These are phyloP conservation scores for Acridotheres tristis DNA, from an alignment of 2,797 vertebrate species.

Conservation along the genomic window DNA sequence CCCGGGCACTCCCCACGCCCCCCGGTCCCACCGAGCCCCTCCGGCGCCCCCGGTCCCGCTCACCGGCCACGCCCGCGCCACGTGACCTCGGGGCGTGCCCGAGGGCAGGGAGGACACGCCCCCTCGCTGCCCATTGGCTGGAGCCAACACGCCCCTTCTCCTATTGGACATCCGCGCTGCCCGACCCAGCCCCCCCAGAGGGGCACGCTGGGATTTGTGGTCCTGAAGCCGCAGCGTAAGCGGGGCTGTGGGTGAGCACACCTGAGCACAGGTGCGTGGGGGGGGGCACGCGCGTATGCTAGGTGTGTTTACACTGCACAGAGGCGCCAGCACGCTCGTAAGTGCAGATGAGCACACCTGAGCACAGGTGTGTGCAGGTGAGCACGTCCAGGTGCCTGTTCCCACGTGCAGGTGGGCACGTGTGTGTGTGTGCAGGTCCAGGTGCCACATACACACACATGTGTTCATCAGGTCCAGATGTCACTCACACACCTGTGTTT, in stretches of 20 bases:
- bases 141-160: neutral
- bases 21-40: neutral
- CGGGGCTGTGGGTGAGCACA: neutral
- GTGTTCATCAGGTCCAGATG: neutral
- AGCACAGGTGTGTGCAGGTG: neutral
- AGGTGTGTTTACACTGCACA: no score
- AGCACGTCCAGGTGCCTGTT: neutral
- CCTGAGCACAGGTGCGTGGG: no score
- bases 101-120: neutral
- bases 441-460: no score
- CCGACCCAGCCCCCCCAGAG: neutral
- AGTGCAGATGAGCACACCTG: neutral
- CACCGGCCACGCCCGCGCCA: neutral
- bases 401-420: no score
- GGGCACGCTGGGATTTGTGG: neutral
- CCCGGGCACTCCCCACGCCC: neutral
- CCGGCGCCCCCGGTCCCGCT: neutral
- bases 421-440: neutral
- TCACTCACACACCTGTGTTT: no score
- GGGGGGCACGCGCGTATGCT: no score
- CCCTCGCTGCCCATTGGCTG: neutral
- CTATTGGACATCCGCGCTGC: neutral
- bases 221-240: accelerated
- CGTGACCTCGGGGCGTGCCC: neutral
- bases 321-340: no score